Evolutionary conservation across 2,113 vertebrate species (phyloP).

Genomic region (Pterocles orientalis): DNA sequence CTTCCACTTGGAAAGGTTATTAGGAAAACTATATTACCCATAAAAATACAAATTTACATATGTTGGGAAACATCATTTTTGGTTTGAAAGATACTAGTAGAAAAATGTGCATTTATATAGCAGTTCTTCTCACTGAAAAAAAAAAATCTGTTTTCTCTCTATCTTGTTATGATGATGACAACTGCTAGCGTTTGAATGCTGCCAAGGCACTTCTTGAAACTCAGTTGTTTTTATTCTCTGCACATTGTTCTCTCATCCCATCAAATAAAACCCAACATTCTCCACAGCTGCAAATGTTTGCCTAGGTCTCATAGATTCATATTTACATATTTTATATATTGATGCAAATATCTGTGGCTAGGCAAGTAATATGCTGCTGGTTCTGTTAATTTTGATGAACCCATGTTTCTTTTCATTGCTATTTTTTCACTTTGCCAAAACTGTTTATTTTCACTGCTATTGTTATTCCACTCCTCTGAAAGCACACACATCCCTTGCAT

Average conservation of each 20-base stretch:
- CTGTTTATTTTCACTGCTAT: not conserved
- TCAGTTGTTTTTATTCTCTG: slow-evolving; percentile 39
- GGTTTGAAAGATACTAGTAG: not conserved
- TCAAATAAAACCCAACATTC: not conserved
- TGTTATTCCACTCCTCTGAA: not conserved
- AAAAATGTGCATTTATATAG: slow-evolving; percentile 26
- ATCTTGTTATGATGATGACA: not conserved
- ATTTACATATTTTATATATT: slow-evolving; percentile 59
- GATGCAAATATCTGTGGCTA: slow-evolving; percentile 40
- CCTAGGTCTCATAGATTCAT: not conserved
- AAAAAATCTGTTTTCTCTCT: not conserved
- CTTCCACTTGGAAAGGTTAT: slow-evolving; percentile 60
- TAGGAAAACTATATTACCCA: slow-evolving; percentile 51
- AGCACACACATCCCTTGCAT: not conserved
- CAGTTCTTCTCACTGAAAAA: not conserved
- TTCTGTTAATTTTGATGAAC: not conserved
- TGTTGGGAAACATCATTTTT: slow-evolving; percentile 40
- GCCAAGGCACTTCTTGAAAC: slow-evolving; percentile 44
- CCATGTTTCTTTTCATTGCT: not conserved
- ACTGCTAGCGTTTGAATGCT: slow-evolving; percentile 2
- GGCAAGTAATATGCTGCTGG: not conserved
- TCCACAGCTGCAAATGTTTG: slow-evolving; percentile 47
- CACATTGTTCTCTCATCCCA: slow-evolving; percentile 21
- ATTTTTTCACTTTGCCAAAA: not conserved
- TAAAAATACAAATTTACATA: slow-evolving; percentile 62